Base-by-base conservation (phyloP, 2,888 invertebrate genomes). In the Archaeoteleia sp. region DNA sequence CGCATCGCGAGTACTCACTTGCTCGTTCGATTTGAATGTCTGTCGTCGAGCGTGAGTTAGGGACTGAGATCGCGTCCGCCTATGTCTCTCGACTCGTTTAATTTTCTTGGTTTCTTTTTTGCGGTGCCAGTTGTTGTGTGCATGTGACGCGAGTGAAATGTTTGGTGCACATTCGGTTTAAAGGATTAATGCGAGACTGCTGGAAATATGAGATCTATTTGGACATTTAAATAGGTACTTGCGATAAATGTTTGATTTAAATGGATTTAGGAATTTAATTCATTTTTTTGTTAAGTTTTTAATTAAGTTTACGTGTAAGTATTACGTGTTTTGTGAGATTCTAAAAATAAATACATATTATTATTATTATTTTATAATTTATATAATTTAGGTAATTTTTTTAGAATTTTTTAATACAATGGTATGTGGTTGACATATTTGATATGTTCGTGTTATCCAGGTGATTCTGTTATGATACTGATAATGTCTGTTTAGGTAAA, bases 21-120 rank as follows among this genome's bases (percentile, higher is more conserved):
- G 54, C 37, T 30, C 12, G 60, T 49, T 54, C 67, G 61, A 67
- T 61, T 61, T 40, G 54, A 58, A 60, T 55, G 66, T 54, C 66
- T 49, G 46, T 60, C 60, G 43, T 7, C 45, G 27, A 13, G 29
- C 12, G 29, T 29, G 54, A 37, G 43, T 57, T 49, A 17, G 60
- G 20, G 42, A 43, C 45, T 25, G 29, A 46, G 55, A 25, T 37
- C 49, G 30, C 37, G 40, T 13, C 48, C 34, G 40, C 37, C 32
- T n/a, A 40, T 60, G 14, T 13, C 9, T 20, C 9, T 15, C 35
- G 17, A 14, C 12, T 32, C 20, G 20, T 4, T 5, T 2, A 20
- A 20, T 20, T 20, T 20, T 5, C 20, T 2, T 20, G 3, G 20
- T 20, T 5, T 5, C 20, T 4, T 20, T 20, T 20, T 40, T 35